Percentiles rank a stretch among this genome's conserved stretches.
Conservation (phyloP, 2,113 vertebrate species). For the Oryzias curvinotus region DNA sequence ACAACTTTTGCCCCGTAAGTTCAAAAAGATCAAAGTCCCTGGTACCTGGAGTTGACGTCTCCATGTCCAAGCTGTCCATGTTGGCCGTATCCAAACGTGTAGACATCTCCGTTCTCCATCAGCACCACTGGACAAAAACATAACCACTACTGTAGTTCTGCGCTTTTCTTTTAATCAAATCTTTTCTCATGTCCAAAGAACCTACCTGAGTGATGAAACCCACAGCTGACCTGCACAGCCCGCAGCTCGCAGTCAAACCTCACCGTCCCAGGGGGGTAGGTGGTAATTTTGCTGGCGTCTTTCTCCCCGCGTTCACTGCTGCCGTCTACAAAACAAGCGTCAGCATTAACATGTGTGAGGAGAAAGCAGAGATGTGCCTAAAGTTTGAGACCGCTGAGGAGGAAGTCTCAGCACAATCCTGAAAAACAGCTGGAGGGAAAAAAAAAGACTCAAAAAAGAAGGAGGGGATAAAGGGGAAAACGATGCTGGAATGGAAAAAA, state of each 20-base stretch:
- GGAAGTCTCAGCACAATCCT: conserved; percentile 51
- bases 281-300: conserved; percentile 98
- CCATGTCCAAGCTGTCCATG: conserved; percentile 97
- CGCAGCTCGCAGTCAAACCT: conserved; percentile 93
- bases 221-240: conserved; percentile 96
- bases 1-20: neutral
- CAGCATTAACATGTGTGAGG: conserved; percentile 31
- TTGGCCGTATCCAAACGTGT: conserved; percentile 97
- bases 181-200: neutral
- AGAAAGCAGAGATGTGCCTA: conserved; percentile 15
- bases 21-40: neutral
- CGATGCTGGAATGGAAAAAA: conserved; percentile 43
- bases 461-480: neutral
- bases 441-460: conserved; percentile 25
- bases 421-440: conserved; percentile 50
- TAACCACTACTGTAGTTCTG: neutral
- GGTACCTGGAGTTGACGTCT: conserved; percentile 96
- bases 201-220: conserved; percentile 98
- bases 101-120: conserved; percentile 99
- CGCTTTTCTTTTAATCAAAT: neutral
- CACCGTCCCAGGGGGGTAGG: conserved; percentile 93
- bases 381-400: conserved; percentile 45
- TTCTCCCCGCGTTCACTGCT: conserved; percentile 97
- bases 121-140: conserved; percentile 84
- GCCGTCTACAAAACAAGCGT: conserved; percentile 82